These are phyloP conservation scores for Nomada ferruginata DNA, from an alignment of 2,888 invertebrate species.

Conservation along the genomic window DNA sequence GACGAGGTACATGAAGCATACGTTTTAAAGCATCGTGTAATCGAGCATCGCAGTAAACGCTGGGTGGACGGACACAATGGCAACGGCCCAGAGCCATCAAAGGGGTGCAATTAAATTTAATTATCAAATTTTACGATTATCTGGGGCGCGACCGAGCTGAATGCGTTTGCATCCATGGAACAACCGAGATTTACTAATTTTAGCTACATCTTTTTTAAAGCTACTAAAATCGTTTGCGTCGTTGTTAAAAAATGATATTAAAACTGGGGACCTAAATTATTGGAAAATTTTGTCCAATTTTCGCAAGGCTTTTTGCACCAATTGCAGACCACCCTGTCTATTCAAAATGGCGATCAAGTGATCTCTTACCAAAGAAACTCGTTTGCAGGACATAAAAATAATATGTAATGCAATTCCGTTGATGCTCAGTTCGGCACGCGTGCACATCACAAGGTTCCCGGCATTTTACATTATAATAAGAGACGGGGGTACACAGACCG, in stretches of 20 bases:
- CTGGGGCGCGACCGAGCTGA: constrained; percentile 71
- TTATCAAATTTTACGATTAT: constrained; percentile 83
- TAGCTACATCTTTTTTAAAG: background rate
- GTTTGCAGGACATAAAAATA: background rate
- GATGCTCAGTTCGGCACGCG: constrained; percentile 60
- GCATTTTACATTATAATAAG: constrained; percentile 49
- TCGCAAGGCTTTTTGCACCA: no score
- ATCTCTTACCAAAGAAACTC: background rate
- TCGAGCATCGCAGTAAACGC: constrained; percentile 81
- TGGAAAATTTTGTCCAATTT: no score
- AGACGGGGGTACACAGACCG: background rate
- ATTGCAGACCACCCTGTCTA: no score
- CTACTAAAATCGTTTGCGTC: background rate
- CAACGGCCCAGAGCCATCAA: constrained; percentile 71
- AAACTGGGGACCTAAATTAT: no score
- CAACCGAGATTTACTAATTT: no score
- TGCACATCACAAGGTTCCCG: constrained; percentile 42
- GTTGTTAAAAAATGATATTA: no score
- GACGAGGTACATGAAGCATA: constrained; percentile 79
- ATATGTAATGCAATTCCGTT: constrained; percentile 11
- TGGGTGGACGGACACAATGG: constrained; percentile 72
- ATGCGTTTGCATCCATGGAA: constrained; percentile 40
- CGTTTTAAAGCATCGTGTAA: constrained; percentile 80
- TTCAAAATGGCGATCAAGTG: background rate
- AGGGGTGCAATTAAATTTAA: constrained; percentile 82